Evolutionary conservation across 1,140 invertebrate species (phyloP).

Genomic region (Zeugodacus cucurbitae): DNA sequence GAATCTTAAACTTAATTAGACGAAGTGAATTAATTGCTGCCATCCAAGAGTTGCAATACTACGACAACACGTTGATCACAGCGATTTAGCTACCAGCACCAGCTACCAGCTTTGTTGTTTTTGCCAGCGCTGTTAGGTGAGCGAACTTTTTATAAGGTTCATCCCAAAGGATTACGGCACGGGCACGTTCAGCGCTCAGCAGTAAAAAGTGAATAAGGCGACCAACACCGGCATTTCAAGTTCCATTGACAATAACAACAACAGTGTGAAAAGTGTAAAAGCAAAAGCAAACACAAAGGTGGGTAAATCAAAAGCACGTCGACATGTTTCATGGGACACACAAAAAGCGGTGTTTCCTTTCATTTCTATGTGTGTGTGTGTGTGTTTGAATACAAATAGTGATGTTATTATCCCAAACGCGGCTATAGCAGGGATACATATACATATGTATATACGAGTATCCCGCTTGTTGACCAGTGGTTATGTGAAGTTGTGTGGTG

Average conservation of each 20-base stretch:
- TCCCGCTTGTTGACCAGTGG: background rate
- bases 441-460: background rate
- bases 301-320: conserved; percentile 12
- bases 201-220: background rate
- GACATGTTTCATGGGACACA: background rate
- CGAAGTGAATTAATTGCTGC: conserved; percentile 15
- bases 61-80: conserved; percentile 4
- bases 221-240: conserved; percentile 20
- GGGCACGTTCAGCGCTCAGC: background rate
- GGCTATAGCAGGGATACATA: background rate
- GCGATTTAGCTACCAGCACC: background rate
- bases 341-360: background rate
- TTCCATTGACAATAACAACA: conserved; percentile 9
- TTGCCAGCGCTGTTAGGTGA: background rate
- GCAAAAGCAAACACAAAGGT: conserved; percentile 23
- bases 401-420: too few species aligned
- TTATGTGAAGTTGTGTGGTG: background rate
- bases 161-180: background rate
- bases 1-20: background rate
- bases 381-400: too few species aligned
- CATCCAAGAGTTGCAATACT: background rate
- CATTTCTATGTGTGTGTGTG: background rate
- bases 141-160: background rate
- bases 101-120: background rate
- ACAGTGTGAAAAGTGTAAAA: background rate